Conservation (phyloP, 2,888 invertebrate genomes). For the Aproaerema taeniolella region DNA sequence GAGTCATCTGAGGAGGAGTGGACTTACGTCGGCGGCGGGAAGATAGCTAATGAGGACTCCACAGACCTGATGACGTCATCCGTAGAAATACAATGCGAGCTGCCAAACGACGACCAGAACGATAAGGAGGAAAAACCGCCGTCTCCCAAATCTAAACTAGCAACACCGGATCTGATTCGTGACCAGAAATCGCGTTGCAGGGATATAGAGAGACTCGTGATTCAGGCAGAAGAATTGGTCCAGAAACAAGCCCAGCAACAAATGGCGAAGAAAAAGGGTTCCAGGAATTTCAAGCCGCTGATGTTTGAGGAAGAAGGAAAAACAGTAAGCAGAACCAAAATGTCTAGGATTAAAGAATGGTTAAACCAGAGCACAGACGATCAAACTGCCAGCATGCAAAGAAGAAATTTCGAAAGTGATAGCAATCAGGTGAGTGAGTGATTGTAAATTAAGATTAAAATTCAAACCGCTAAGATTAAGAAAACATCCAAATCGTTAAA, state of each 20-base stretch:
- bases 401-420: conserved; percentile 49
- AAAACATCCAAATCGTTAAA: too few species aligned
- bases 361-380: conserved; percentile 74
- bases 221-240: conserved; percentile 89
- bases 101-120: conserved; percentile 52
- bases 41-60: conserved; percentile 63
- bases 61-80: conserved; percentile 73
- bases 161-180: conserved; percentile 67
- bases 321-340: conserved; percentile 73
- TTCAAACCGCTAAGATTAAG: too few species aligned
- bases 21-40: conserved; percentile 78
- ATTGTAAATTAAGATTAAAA: too few species aligned
- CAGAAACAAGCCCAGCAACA: conserved; percentile 69
- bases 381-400: conserved; percentile 52
- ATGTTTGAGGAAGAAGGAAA: conserved; percentile 72
- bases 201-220: conserved; percentile 85
- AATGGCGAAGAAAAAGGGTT: conserved; percentile 66
- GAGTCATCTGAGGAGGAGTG: conserved; percentile 78
- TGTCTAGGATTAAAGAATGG: conserved; percentile 84
- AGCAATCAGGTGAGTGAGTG: conserved; percentile 52
- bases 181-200: conserved; percentile 73
- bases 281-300: conserved; percentile 71
- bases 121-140: conserved; percentile 43
- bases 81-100: conserved; percentile 65
- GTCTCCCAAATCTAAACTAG: conserved; percentile 53